These are phyloP conservation scores for Drosophila acutilabella DNA, from an alignment of 2,888 invertebrate genomes.

Conservation along the genomic window DNA sequence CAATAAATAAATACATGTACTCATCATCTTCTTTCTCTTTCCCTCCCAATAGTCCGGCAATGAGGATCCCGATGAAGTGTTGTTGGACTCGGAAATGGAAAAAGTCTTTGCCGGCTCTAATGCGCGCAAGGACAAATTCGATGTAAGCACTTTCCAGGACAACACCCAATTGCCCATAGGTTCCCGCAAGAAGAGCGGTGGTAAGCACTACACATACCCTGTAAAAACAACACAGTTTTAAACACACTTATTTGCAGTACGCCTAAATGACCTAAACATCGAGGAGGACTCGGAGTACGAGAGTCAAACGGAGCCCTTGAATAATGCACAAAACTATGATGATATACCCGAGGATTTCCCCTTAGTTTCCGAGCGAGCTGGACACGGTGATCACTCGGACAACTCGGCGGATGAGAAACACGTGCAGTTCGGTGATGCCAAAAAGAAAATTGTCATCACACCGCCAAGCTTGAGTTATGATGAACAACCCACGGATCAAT, in stretches of 20 bases:
- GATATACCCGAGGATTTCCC: conserved; percentile 85
- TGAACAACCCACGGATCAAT: conserved; percentile 84
- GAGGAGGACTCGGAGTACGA: conserved; percentile 84
- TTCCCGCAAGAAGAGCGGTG: conserved; percentile 81
- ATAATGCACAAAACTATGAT: conserved; percentile 83
- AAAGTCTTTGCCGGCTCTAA: conserved; percentile 92
- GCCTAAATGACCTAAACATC: conserved; percentile 83
- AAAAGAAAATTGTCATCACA: conserved; percentile 83
- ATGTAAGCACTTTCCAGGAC: conserved; percentile 87
- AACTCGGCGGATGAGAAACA: conserved; percentile 85
- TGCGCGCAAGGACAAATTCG: conserved; percentile 86
- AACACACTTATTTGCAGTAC: conserved; percentile 66
- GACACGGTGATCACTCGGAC: conserved; percentile 85
- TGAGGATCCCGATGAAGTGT: conserved; percentile 88
- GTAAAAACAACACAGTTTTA: neutral
- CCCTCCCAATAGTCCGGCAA: conserved; percentile 84
- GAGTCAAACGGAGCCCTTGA: conserved; percentile 81
- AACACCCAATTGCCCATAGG: conserved; percentile 79
- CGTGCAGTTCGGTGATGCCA: conserved; percentile 86
- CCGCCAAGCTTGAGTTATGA: conserved; percentile 82
- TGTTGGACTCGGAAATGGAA: conserved; percentile 95
- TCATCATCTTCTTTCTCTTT: neutral
- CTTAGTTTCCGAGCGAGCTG: conserved; percentile 85
- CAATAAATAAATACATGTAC: neutral
- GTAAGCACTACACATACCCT: conserved; percentile 47